Evolutionary conservation across 2,888 invertebrate species (phyloP).

Genomic region (Ypsolopha scabrella): DNA sequence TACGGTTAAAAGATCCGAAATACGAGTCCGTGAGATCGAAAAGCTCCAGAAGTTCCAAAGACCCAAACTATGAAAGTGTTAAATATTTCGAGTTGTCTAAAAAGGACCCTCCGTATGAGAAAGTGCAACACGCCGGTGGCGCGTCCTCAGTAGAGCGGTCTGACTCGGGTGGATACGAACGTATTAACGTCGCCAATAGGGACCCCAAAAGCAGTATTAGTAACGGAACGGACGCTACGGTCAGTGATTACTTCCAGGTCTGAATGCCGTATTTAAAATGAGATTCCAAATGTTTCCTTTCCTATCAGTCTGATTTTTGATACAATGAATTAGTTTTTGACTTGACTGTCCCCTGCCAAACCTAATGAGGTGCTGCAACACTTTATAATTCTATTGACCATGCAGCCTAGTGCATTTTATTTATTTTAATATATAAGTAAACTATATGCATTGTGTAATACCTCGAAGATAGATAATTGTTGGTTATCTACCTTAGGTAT

Average conservation of each 20-base stretch:
- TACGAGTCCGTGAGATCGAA: slow-evolving; percentile 70
- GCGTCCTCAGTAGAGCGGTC: slow-evolving; percentile 37
- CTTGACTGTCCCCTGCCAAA: background rate
- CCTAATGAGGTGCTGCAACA: background rate
- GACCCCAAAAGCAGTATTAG: slow-evolving; percentile 55
- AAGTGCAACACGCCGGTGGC: slow-evolving; percentile 51
- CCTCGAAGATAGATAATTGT: slow-evolving; percentile 41
- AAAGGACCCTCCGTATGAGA: slow-evolving; percentile 77
- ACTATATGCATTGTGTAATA: slow-evolving; percentile 34
- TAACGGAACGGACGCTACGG: slow-evolving; percentile 41
- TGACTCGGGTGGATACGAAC: slow-evolving; percentile 57
- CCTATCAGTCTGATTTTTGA: background rate
- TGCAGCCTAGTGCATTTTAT: slow-evolving; percentile 47
- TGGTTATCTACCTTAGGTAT: slow-evolving; percentile 57
- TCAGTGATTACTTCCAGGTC: slow-evolving; percentile 63
- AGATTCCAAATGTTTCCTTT: slow-evolving; percentile 5
- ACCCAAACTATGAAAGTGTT: slow-evolving; percentile 88
- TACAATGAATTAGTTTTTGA: background rate
- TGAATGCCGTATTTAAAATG: slow-evolving; percentile 21
- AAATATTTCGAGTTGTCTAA: slow-evolving; percentile 74
- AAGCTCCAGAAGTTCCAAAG: slow-evolving; percentile 32
- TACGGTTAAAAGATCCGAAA: slow-evolving; percentile 61
- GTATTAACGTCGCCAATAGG: slow-evolving; percentile 44
- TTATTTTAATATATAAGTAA: slow-evolving; percentile 35
- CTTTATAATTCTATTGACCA: slow-evolving; percentile 10